Evolutionary conservation across 2,113 vertebrate genomes (phyloP), one percentile per base, ranked within the genome.

Genomic region (Cyprinus carpio): DNA sequence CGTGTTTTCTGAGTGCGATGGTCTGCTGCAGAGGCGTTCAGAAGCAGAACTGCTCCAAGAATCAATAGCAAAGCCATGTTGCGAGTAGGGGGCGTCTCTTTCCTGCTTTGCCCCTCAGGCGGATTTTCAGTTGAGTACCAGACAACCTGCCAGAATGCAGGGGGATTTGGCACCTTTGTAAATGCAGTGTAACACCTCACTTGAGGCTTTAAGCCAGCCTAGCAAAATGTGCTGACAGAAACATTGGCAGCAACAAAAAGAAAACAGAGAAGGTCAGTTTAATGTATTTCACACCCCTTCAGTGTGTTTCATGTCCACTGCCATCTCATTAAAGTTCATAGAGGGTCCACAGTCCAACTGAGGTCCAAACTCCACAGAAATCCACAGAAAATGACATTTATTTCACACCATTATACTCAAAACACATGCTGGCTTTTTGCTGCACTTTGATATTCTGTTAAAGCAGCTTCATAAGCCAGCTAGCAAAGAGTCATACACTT

Each of bases 101-200:
- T 84, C 69, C 13, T 11, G 34, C n/a, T 29, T n/a, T 16, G 29
- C 72, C 80, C 60, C 16, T 54, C n/a, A 77, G 40, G 74, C 64
- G 4, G 34, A 4, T 67, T 54, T 46, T 84, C 60, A 77, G 29
- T 43, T 40, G 62, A 37, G 84, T 40, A 37, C 46, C 51, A 37
- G 64, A 85, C 75, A 85, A 54, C 64, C 75, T 72, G 65, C 49
- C 51, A 85, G 84, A 80, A 78, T 27, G 62, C 62, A 49, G 40
- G 25, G 58, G 72, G 49, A 69, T 69, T 51, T 64, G 75, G 25
- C 46, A 34, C 49, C 62, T 11, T 25, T 56, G 31, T 27, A 56
- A 40, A 69, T 56, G 27, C 4, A 77, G 16, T 43, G 64, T 43
- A 79, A 58, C 16, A 77, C 49, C 76, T 40, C 31, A 46, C 75